Percentiles rank a stretch among this genome's conserved stretches.
These are phyloP conservation scores for Cylloceria caligata DNA, from an alignment of 2,888 invertebrate genomes.

Conservation along the genomic window DNA sequence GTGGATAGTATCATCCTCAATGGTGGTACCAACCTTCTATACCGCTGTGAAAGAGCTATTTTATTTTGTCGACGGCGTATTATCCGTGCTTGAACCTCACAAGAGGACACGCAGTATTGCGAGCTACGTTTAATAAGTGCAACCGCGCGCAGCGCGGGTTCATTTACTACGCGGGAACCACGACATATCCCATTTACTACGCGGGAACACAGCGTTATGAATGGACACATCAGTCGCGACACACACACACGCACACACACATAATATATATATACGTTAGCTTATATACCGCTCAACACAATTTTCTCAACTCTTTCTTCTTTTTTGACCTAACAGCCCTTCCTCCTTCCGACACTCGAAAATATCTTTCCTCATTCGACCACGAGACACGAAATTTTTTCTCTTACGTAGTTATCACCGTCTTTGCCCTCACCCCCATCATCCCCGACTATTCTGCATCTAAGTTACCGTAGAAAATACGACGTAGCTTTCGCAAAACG, in stretches of 20 bases:
- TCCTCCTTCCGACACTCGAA: neutral
- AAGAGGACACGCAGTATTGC: conserved; percentile 43
- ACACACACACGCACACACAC: neutral
- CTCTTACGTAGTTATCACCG: conserved; percentile 34
- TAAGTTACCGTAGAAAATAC: conserved; percentile 44
- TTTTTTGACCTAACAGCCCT: neutral
- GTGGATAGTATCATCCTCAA: conserved; percentile 6
- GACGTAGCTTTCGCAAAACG: conserved; percentile 38
- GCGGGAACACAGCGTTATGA: conserved; percentile 31
- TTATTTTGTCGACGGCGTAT: conserved; percentile 51
- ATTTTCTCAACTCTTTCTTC: conserved; percentile 20
- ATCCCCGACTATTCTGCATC: neutral
- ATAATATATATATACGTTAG: too few species aligned
- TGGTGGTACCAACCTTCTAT: neutral
- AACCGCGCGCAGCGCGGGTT: conserved; percentile 7
- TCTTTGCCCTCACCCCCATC: too few species aligned
- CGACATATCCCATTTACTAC: neutral
- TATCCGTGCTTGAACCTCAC: conserved; percentile 41
- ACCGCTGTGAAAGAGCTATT: conserved; percentile 19
- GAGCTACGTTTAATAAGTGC: conserved; percentile 58
- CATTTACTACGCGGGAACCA: neutral
- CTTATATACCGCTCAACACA: neutral
- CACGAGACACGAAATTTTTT: neutral
- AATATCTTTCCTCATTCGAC: neutral
- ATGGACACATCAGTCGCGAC: conserved; percentile 16